These are phyloP conservation scores for Clistopyga incitator DNA, from an alignment of 2,888 invertebrate genomes.

Conservation along the genomic window DNA sequence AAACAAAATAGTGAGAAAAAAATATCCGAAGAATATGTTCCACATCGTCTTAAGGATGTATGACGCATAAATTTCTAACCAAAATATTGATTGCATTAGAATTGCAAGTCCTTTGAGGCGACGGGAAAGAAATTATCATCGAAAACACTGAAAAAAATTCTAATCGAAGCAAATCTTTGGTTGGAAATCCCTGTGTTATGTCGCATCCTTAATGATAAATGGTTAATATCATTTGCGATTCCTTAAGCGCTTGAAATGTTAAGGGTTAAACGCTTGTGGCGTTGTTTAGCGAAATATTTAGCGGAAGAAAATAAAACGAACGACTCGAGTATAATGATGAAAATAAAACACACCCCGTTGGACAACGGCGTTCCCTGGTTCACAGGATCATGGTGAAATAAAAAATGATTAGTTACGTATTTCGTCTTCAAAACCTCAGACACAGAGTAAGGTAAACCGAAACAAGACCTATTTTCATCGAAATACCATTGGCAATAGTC, in stretches of 20 bases:
- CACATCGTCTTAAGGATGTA: not conserved
- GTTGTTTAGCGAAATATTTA: not conserved
- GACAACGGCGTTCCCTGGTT: slow-evolving; percentile 89
- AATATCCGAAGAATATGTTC: not conserved
- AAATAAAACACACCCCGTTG: slow-evolving; percentile 87
- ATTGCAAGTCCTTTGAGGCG: too few relatives aligned
- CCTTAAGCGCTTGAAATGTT: not conserved
- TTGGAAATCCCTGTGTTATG: too few relatives aligned
- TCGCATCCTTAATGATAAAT: not conserved
- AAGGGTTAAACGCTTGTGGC: slow-evolving; percentile 4
- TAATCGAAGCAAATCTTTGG: too few relatives aligned
- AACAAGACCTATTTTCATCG: not conserved
- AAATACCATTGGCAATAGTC: not conserved
- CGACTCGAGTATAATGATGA: slow-evolving; percentile 40
- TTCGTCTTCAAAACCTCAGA: slow-evolving; percentile 31
- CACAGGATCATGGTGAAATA: slow-evolving; percentile 81
- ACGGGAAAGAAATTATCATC: too few relatives aligned
- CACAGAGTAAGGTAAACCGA: slow-evolving; percentile 11
- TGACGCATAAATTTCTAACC: not conserved
- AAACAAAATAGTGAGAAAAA: too few relatives aligned
- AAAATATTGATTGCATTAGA: too few relatives aligned
- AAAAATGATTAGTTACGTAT: slow-evolving; percentile 80
- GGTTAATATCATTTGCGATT: not conserved
- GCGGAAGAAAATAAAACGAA: slow-evolving; percentile 45
- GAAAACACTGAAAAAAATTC: too few relatives aligned